Evolutionary conservation across 2,888 invertebrate species (phyloP).

Genomic region (Latheticus oryzae): DNA sequence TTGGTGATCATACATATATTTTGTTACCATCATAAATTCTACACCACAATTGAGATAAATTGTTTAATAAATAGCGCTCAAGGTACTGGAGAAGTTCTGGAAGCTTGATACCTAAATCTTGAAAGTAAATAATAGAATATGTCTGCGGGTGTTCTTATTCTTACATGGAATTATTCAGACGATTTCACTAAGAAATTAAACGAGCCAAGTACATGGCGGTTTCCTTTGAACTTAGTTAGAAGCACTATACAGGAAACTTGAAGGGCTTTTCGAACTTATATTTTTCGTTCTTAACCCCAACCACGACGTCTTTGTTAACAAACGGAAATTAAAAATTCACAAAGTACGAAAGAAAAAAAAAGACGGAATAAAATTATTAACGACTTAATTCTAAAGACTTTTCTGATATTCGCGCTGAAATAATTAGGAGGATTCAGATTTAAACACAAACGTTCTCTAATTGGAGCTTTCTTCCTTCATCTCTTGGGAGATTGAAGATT

Average conservation of each 20-base stretch:
- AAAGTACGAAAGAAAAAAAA: constrained; percentile 11
- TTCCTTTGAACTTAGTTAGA: constrained; percentile 29
- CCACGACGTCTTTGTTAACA: constrained; percentile 31
- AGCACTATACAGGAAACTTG: constrained; percentile 21
- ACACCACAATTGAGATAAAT: constrained; percentile 2
- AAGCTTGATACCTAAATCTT: constrained; percentile 11
- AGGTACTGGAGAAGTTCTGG: constrained; percentile 3
- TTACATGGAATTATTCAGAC: constrained; percentile 32
- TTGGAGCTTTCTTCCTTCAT: constrained; percentile 7
- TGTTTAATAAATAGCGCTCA: constrained; percentile 8
- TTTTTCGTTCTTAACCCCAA: constrained; percentile 16
- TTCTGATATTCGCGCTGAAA: constrained; percentile 2
- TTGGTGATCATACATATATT: no score
- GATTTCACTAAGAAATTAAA: constrained; percentile 34
- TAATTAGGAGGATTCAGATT: constrained; percentile 22
- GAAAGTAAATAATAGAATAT: constrained; percentile 26
- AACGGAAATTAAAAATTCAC: constrained; percentile 35
- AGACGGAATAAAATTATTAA: constrained; percentile 20
- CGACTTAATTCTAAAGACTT: constrained; percentile 16
- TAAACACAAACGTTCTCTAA: constrained; percentile 11
- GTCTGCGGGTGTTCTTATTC: constrained; percentile 15
- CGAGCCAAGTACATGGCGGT: constrained; percentile 25
- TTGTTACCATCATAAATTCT: neutral
- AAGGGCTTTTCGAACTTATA: constrained; percentile 28
- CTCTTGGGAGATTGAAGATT: constrained; percentile 11